Conservation (phyloP, 1,140 invertebrate genomes). For the Zaprionus ghesquierei region DNA sequence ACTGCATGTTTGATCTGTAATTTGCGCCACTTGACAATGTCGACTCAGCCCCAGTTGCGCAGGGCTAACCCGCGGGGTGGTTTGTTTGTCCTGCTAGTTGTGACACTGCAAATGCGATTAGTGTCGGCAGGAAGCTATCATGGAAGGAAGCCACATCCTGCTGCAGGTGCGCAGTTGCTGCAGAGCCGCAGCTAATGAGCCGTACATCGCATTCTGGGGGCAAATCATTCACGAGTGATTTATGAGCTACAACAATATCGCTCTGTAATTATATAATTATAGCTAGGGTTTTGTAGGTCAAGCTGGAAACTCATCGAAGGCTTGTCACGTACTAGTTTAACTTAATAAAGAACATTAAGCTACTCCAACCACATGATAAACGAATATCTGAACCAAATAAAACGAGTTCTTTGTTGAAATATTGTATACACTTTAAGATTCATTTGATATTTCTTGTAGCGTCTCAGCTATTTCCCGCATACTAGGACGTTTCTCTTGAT, state of each 20-base stretch:
- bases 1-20: conserved; percentile 45
- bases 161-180: conserved; percentile 42
- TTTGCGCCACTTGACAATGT: conserved; percentile 44
- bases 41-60: conserved; percentile 3
- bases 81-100: conserved; percentile 46
- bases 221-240: conserved; percentile 23
- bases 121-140: conserved; percentile 5
- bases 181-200: conserved; percentile 38
- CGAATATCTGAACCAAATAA: too few species aligned
- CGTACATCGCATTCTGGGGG: conserved; percentile 3
- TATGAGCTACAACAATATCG: conserved; percentile 2
- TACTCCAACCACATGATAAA: background rate
- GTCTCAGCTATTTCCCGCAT: background rate
- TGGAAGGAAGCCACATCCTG: conserved; percentile 1
- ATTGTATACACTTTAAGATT: too few species aligned
- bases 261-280: background rate
- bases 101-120: conserved; percentile 49
- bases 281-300: background rate
- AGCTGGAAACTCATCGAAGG: background rate
- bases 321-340: background rate
- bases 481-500: background rate
- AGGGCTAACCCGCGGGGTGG: conserved; percentile 40
- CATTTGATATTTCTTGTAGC: background rate
- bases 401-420: too few species aligned
- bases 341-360: background rate